phyloP scores from a whole-genome alignment of 2,888 invertebrate genomes.

The Dicranocentrus wangi region DNA sequence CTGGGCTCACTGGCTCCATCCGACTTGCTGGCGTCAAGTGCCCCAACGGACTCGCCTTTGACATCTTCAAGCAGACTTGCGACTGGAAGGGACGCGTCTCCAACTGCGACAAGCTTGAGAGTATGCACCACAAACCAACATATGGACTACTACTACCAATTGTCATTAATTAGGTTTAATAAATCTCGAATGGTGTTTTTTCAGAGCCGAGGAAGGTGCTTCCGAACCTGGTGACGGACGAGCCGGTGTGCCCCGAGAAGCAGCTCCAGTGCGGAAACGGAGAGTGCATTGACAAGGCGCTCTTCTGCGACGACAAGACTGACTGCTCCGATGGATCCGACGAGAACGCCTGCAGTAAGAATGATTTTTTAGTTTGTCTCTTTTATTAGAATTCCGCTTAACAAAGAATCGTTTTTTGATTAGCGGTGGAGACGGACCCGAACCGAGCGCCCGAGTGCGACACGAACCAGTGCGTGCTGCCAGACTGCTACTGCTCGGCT shows the following conservation, averaged over 20 bases:
- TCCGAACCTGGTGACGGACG: constrained; percentile 93
- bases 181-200: constrained; percentile 73
- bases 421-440: constrained; percentile 80
- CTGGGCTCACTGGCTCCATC: constrained; percentile 88
- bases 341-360: constrained; percentile 93
- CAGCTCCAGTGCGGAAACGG: constrained; percentile 93
- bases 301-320: constrained; percentile 93
- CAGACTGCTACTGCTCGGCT: constrained; percentile 95
- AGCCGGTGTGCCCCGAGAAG: constrained; percentile 91
- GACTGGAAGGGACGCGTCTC: constrained; percentile 97
- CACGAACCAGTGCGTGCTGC: constrained; percentile 87
- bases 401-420: too few species aligned
- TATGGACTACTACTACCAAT: background rate
- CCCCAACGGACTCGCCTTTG: constrained; percentile 92
- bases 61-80: constrained; percentile 95
- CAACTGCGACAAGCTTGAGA: constrained; percentile 94
- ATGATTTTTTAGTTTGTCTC: constrained; percentile 1
- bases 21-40: constrained; percentile 92
- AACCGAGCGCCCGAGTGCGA: constrained; percentile 94
- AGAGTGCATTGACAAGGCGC: constrained; percentile 91
- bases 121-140: constrained; percentile 80
- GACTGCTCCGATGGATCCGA: constrained; percentile 96
- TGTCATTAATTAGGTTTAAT: background rate
- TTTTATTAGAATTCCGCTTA: too few species aligned
- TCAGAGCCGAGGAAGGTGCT: constrained; percentile 92